Conservation (phyloP, 2,113 vertebrate genomes). For the Sceloporus tristichus region DNA sequence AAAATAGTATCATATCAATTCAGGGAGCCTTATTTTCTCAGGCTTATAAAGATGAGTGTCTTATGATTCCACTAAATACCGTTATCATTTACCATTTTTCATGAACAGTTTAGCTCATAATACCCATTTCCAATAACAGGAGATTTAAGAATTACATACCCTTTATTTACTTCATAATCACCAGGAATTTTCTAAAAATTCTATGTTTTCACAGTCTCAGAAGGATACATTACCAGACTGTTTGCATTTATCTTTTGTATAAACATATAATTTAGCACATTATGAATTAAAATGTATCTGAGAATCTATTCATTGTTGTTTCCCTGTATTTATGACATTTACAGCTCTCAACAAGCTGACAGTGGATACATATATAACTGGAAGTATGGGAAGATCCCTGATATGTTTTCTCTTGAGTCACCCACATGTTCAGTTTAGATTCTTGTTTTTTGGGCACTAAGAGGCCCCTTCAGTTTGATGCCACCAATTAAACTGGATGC, state of each 20-base stretch:
- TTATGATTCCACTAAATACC: conserved; percentile 1
- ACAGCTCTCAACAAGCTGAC: neutral
- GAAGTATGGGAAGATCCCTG: conserved; percentile 24
- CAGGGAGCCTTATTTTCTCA: neutral
- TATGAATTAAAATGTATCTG: conserved; percentile 27
- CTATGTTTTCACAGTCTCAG: neutral
- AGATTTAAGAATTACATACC: conserved; percentile 41
- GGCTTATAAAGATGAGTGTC: neutral
- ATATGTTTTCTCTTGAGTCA: neutral
- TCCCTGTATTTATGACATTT: conserved; percentile 30
- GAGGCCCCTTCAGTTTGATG: neutral
- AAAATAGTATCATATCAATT: neutral
- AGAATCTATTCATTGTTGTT: conserved; percentile 13
- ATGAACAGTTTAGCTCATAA: conserved; percentile 14
- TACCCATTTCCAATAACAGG: conserved; percentile 24
- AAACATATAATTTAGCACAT: conserved; percentile 43
- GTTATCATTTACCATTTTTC: neutral
- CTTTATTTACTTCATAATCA: conserved; percentile 19
- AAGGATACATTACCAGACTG: conserved; percentile 6
- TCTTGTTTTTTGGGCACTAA: neutral
- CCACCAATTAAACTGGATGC: neutral
- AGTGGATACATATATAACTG: neutral
- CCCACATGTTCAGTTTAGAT: neutral
- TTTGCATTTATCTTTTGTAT: neutral
- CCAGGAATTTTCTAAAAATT: conserved; percentile 2